Evolutionary conservation across 53 echinoderm and acorn worm species (phyloP), one percentile per base, ranked within the genome.

Genomic region (Stichopus horrens): DNA sequence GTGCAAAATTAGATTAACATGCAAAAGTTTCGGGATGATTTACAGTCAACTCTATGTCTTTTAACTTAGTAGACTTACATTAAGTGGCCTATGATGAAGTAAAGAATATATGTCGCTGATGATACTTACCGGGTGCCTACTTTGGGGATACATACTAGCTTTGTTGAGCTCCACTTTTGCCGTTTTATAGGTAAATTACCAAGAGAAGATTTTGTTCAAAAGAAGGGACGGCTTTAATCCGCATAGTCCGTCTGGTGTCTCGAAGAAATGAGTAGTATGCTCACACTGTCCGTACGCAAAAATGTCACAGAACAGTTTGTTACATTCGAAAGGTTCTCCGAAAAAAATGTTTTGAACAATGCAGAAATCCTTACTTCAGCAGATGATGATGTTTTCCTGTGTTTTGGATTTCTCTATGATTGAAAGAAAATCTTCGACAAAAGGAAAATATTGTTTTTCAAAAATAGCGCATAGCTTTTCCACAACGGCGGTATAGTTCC

Each of bases 51-150:
- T 37, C 37, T 37, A 37, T 37, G 37, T 37, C 37, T 37, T 37
- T 37, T 37, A 37, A 37, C 37, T 37, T 37, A 37, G 37, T 37
- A 37, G 37, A 37, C 37, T 37, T 37, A 37, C 37, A 37, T 37
- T 37, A 37, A 37, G 37, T 37, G 37, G 37, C 37, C 37, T 37
- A 37, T 37, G 37, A 37, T 37, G 37, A 37, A 37, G 37, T 1
- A 37, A 37, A 37, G 37, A 37, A 37, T 37, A 37, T 1, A 37
- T 37, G 37, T 37, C 2, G 37, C 37, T 37, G 37, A 37, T 37
- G 37, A 77, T 55, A 97, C 98, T 98, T 94, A 98, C 98, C 88
- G 95, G 95, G 89, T 98, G 98, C 83, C 98, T 91, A 80, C 93
- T 95, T 91, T 93, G 98, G 20, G 93, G 93, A 89, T 98, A 98